Conservation (phyloP, 2,888 invertebrate genomes). For the Acholoe squamosa region DNA sequence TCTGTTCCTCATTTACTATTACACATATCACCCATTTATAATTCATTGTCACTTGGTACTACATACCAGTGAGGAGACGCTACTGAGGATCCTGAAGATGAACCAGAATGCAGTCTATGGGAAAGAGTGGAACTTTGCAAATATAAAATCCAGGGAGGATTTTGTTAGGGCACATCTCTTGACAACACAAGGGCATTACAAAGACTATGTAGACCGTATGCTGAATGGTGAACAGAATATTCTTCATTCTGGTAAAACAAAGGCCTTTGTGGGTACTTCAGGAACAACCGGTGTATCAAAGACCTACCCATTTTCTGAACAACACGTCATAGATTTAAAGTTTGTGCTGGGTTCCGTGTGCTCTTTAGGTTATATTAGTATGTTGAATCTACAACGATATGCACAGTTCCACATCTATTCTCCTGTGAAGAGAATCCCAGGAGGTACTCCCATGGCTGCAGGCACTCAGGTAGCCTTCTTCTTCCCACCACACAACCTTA, state of each 20-base stretch:
- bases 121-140: conserved; percentile 25
- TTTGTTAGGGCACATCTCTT: conserved; percentile 35
- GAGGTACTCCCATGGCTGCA: conserved; percentile 36
- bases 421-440: background rate
- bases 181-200: conserved; percentile 35
- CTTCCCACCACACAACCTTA: background rate
- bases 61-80: background rate
- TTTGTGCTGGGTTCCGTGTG: background rate
- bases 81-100: background rate
- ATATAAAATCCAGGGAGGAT: conserved; percentile 26
- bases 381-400: background rate
- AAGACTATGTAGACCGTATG: conserved; percentile 38
- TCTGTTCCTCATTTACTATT: no score
- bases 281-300: conserved; percentile 53
- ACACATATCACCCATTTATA: no score
- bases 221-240: conserved; percentile 44
- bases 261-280: background rate
- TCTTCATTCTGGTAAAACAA: background rate
- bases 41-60: no score
- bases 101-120: conserved; percentile 46
- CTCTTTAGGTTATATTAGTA: background rate
- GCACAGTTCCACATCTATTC: conserved; percentile 39
- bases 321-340: background rate
- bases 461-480: background rate
- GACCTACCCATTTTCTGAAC: background rate